phyloP scores from a whole-genome alignment of 2,113 vertebrate species.

The Lota lota region DNA sequence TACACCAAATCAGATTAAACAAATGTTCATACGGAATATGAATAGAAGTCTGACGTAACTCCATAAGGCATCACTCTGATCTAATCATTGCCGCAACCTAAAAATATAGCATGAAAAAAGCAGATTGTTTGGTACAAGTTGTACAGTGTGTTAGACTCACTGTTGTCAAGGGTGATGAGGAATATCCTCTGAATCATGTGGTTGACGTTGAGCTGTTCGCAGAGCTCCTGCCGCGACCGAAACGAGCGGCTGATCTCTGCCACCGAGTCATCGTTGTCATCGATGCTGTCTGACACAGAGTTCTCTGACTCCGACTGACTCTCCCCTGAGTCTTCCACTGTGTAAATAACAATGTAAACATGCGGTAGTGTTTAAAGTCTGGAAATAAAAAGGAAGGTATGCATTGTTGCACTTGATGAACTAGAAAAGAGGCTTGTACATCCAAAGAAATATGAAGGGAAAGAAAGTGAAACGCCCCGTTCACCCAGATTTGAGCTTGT shows the following conservation, averaged over 20 bases:
- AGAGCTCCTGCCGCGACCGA: conserved; percentile 92
- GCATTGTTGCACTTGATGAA: neutral
- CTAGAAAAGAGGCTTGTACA: too few relatives aligned
- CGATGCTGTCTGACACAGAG: conserved; percentile 92
- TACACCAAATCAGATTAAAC: too few relatives aligned
- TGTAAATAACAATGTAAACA: neutral
- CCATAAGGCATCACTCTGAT: too few relatives aligned
- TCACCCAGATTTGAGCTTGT: neutral
- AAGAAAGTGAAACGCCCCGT: too few relatives aligned
- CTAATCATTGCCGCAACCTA: too few relatives aligned
- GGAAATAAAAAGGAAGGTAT: neutral
- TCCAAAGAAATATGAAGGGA: neutral
- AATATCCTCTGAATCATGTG: conserved; percentile 99
- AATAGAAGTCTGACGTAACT: too few relatives aligned
- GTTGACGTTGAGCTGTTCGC: conserved; percentile 98
- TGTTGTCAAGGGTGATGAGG: conserved; percentile 96
- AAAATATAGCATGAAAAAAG: too few relatives aligned
- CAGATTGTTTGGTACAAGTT: too few relatives aligned
- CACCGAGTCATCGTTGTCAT: conserved; percentile 94
- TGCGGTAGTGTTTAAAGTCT: too few relatives aligned
- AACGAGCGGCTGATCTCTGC: conserved; percentile 95
- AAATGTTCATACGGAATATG: too few relatives aligned
- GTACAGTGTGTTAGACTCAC: conserved; percentile 71
- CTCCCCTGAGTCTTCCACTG: conserved; percentile 81
- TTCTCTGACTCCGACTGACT: conserved; percentile 96